These are phyloP conservation scores for Pemphredon lugubris DNA, from an alignment of 2,888 invertebrate species.

Conservation along the genomic window DNA sequence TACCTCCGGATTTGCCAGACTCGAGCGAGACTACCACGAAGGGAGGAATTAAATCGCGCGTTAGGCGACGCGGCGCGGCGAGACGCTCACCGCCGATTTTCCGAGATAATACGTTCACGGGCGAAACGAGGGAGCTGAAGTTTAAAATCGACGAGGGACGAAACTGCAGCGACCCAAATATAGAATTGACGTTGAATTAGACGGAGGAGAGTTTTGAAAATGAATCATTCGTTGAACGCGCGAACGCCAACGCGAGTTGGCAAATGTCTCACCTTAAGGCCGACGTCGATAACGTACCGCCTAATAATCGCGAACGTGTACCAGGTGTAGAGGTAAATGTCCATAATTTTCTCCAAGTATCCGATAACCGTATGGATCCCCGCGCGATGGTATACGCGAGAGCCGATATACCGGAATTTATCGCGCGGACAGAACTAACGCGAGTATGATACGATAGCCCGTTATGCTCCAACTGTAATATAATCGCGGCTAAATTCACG, in stretches of 20 bases:
- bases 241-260: too few relatives aligned
- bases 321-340: slow-evolving; percentile 55
- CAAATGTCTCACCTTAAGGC: too few relatives aligned
- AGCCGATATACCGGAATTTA: slow-evolving; percentile 58
- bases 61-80: not conserved
- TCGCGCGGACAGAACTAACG: slow-evolving; percentile 41
- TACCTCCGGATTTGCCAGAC: slow-evolving; percentile 67
- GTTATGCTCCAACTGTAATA: too few relatives aligned
- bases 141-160: too few relatives aligned
- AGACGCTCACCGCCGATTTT: too few relatives aligned
- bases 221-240: slow-evolving; percentile 57
- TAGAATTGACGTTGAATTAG: too few relatives aligned
- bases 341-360: slow-evolving; percentile 59
- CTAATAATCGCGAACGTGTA: slow-evolving; percentile 53
- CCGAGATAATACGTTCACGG: too few relatives aligned
- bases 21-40: slow-evolving; percentile 12
- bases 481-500: slow-evolving; percentile 21
- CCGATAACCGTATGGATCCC: slow-evolving; percentile 36
- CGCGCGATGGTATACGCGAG: slow-evolving; percentile 27
- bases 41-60: slow-evolving; percentile 34
- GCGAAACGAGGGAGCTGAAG: too few relatives aligned
- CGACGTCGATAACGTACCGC: slow-evolving; percentile 51
- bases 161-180: too few relatives aligned
- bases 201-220: slow-evolving; percentile 8
- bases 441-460: slow-evolving; percentile 44